These are phyloP conservation scores for Lophotriccus pileatus DNA, from an alignment of 2,797 vertebrate genomes.

Conservation along the genomic window DNA sequence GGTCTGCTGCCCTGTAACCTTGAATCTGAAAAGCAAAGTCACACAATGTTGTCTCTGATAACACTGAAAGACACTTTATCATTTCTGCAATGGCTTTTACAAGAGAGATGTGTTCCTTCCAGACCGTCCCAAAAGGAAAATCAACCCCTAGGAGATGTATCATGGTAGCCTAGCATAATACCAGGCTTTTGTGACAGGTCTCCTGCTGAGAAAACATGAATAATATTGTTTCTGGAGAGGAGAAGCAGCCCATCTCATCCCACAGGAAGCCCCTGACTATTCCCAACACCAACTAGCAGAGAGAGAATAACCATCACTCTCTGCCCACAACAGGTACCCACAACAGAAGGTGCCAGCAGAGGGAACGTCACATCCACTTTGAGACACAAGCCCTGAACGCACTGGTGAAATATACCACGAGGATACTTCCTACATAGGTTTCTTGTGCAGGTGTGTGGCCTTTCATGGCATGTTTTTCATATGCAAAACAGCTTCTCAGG, in stretches of 20 bases:
- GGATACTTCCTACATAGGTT: too few species aligned
- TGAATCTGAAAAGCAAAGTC: neutral
- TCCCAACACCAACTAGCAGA: neutral
- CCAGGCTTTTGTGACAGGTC: neutral
- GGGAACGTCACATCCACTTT: neutral
- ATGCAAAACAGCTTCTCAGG: neutral
- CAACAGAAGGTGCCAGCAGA: neutral
- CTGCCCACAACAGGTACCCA: neutral
- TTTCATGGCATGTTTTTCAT: neutral
- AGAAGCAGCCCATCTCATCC: neutral
- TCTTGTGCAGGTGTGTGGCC: fast-evolving
- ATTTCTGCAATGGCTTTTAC: neutral
- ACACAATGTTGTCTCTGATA: neutral
- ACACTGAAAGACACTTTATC: neutral
- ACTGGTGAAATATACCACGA: neutral
- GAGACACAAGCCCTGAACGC: neutral
- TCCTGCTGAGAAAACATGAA: neutral
- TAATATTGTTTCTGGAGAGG: neutral
- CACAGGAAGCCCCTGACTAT: neutral
- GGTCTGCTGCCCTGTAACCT: neutral
- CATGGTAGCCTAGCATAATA: neutral
- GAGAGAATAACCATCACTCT: neutral
- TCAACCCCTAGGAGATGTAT: neutral
- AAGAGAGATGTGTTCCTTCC: neutral
- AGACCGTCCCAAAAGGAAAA: neutral